A percentile compares a stretch with the other conserved stretches of the same genome.
Evolutionary conservation across 2,113 vertebrate genomes (phyloP).

Genomic region (Apodemus sylvaticus): DNA sequence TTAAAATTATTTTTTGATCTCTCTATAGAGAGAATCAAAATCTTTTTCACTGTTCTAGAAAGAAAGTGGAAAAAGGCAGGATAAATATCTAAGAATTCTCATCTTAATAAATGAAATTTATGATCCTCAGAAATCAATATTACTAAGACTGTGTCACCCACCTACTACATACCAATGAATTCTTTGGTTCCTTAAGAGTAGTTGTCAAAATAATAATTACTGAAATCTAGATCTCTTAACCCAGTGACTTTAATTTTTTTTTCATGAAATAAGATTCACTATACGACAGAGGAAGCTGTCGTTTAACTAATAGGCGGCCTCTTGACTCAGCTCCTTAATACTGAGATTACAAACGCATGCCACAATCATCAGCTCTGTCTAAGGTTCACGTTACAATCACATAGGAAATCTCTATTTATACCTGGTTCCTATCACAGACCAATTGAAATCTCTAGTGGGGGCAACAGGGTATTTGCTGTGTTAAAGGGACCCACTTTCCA

Average conservation of each 20-base stretch:
- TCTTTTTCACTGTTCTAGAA: neutral
- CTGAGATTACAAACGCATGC: neutral
- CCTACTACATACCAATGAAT: neutral
- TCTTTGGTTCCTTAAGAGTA: conserved; percentile 1
- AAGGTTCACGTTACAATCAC: conserved; percentile 9
- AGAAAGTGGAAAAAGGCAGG: neutral
- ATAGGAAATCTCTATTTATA: conserved; percentile 26
- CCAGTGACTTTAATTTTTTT: neutral
- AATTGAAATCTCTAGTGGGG: neutral
- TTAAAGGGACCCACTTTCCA: neutral
- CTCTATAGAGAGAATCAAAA: too few species aligned
- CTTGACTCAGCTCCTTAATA: neutral
- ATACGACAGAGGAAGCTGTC: neutral
- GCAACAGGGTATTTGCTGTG: neutral
- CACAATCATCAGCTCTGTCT: neutral
- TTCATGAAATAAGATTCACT: neutral
- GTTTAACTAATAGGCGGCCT: neutral
- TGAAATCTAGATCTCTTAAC: conserved; percentile 36
- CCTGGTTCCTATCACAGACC: neutral
- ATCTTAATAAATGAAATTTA: neutral
- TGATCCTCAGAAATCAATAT: conserved; percentile 23
- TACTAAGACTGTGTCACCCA: neutral
- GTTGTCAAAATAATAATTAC: conserved; percentile 16
- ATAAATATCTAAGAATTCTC: neutral
- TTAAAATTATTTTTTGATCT: neutral